phyloP scores from a whole-genome alignment of 2,113 vertebrate species.

The Baryphthengus martii region DNA sequence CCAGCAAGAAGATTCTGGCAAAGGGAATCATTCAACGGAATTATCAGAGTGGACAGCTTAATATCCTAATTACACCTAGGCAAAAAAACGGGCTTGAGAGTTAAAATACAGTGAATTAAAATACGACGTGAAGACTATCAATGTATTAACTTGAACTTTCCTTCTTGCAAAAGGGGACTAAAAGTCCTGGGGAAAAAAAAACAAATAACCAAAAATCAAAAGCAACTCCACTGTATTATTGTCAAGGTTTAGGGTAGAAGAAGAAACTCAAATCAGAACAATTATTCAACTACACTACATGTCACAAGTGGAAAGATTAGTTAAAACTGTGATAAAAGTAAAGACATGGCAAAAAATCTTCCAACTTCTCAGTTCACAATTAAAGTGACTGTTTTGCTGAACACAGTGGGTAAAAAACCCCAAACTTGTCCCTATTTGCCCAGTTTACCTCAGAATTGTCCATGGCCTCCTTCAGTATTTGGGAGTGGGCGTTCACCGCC shows the following conservation, averaged over 20 bases:
- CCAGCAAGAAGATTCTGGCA: background rate
- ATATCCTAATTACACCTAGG: background rate
- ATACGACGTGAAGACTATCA: background rate
- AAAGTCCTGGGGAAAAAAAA: background rate
- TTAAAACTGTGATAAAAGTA: background rate
- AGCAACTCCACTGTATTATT: background rate
- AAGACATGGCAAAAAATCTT: background rate
- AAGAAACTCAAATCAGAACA: too few species aligned
- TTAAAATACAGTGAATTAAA: background rate
- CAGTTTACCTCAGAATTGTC: constrained; percentile 83
- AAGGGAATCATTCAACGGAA: background rate
- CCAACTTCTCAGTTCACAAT: background rate
- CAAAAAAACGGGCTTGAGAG: background rate
- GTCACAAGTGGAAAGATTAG: background rate
- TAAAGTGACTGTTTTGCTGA: background rate
- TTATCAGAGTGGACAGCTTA: background rate
- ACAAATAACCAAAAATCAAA: background rate
- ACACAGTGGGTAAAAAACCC: background rate
- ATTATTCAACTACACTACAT: background rate
- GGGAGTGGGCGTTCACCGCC: constrained; percentile 82
- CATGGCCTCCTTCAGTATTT: constrained; percentile 89
- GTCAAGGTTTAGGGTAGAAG: too few species aligned
- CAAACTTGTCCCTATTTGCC: background rate
- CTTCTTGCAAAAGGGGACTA: background rate
- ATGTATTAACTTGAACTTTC: background rate